Evolutionary conservation across 2,888 invertebrate genomes (phyloP).

Genomic region (Drosophila eohydei): DNA sequence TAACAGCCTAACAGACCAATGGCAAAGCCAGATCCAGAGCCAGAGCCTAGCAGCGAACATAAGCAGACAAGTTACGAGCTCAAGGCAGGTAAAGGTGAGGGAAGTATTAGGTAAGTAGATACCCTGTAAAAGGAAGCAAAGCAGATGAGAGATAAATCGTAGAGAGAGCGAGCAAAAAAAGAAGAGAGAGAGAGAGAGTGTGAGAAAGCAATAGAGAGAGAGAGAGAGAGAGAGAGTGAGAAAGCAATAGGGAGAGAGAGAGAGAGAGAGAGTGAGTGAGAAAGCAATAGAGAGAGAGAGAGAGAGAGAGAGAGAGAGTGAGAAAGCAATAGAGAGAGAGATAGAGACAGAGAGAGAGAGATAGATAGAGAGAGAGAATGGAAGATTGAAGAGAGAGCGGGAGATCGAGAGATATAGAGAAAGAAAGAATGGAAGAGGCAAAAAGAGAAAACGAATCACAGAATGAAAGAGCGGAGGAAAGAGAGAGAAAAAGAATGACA

Average conservation of each 20-base stretch:
- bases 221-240: too few relatives aligned
- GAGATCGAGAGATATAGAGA: too few relatives aligned
- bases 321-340: not conserved
- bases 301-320: not conserved
- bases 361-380: too few relatives aligned
- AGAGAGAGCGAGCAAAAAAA: not conserved
- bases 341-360: not conserved
- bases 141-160: not conserved
- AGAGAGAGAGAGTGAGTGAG: too few relatives aligned
- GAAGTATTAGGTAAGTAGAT: not conserved
- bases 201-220: too few relatives aligned
- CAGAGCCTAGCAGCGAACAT: conserved; percentile 7
- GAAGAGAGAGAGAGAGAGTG: too few relatives aligned
- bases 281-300: not conserved
- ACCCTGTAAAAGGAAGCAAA: not conserved
- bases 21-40: not conserved
- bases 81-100: not conserved
- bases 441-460: too few relatives aligned
- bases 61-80: conserved; percentile 20
- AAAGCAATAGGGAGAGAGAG: too few relatives aligned
- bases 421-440: too few relatives aligned
- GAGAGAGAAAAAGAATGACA: too few relatives aligned
- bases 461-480: too few relatives aligned
- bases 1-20: not conserved
- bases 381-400: too few relatives aligned